Percentiles rank a stretch among this genome's conserved stretches.
Evolutionary conservation across 92 coral and sea anemone genomes (phyloP).

Genomic region (Phenganax marumi): DNA sequence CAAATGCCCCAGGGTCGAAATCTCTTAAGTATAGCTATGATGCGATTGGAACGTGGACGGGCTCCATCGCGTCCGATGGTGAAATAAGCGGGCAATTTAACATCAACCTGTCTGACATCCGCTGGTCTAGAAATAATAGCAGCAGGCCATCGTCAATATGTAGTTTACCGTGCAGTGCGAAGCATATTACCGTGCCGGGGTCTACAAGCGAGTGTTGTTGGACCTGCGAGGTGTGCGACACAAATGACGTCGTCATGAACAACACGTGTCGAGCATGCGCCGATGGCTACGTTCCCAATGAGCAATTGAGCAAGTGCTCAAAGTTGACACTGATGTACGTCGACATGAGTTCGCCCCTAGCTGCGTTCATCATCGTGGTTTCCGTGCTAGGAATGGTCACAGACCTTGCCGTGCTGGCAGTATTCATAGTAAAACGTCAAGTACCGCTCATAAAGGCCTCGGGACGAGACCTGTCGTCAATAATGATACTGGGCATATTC

Average conservation of each 20-base stretch:
- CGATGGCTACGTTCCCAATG: constrained; percentile 66
- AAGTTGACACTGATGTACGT: constrained; percentile 63
- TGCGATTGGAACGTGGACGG: constrained; percentile 50
- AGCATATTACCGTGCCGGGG: constrained; percentile 21
- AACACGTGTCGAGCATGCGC: constrained; percentile 73
- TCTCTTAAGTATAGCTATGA: constrained; percentile 15
- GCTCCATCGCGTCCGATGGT: constrained; percentile 40
- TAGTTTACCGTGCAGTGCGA: constrained; percentile 36
- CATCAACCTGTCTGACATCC: constrained; percentile 30
- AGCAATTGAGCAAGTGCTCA: constrained; percentile 60
- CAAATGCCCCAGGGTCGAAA: background rate
- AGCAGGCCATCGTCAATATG: constrained; percentile 45
- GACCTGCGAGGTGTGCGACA: constrained; percentile 44
- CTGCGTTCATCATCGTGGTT: constrained; percentile 42
- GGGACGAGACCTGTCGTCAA: constrained; percentile 52
- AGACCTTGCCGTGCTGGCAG: constrained; percentile 46
- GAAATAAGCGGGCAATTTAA: constrained; percentile 41
- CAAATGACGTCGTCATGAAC: constrained; percentile 56
- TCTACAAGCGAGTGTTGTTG: constrained; percentile 46
- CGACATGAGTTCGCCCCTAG: constrained; percentile 49
- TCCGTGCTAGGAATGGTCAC: constrained; percentile 52
- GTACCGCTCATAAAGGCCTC: constrained; percentile 49
- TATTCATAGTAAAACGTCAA: constrained; percentile 59
- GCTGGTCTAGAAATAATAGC: constrained; percentile 13
- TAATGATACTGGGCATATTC: constrained; percentile 69